A percentile compares a stretch with the other conserved stretches of the same genome.
These are phyloP conservation scores for Anodontia alba DNA, from an alignment of 2,888 invertebrate species.

Conservation along the genomic window DNA sequence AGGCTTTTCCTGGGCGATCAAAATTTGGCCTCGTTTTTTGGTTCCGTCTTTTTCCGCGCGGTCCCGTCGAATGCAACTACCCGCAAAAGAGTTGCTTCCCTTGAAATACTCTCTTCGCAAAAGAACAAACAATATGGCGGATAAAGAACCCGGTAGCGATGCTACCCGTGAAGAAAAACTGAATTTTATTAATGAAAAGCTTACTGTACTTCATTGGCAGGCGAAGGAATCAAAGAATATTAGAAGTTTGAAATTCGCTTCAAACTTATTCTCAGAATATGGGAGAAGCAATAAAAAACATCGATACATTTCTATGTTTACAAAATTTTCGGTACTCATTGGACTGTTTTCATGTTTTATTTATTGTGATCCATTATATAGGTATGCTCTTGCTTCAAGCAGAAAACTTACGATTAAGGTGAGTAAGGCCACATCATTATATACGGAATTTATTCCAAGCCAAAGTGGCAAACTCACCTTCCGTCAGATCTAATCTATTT, in stretches of 20 bases:
- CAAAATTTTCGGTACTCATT: background rate
- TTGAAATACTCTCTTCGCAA: background rate
- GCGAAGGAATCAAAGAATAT: background rate
- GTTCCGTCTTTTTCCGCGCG: too few relatives aligned
- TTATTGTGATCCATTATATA: background rate
- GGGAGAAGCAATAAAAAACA: background rate
- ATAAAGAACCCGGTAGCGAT: background rate
- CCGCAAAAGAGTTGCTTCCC: background rate
- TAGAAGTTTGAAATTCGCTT: background rate
- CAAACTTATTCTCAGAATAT: background rate
- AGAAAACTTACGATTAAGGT: slow-evolving; percentile 23
- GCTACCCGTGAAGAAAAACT: background rate
- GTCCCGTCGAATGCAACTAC: too few relatives aligned
- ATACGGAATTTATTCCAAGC: too few relatives aligned
- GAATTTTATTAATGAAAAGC: background rate
- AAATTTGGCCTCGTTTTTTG: too few relatives aligned
- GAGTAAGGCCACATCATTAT: too few relatives aligned
- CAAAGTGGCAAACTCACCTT: too few relatives aligned
- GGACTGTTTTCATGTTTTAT: background rate
- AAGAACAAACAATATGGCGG: slow-evolving; percentile 12
- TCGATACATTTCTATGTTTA: background rate
- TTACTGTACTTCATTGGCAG: background rate
- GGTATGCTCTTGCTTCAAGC: background rate
- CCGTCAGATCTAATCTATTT: too few relatives aligned
- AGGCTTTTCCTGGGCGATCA: too few relatives aligned